Base-by-base conservation (phyloP, 2,113 vertebrate genomes). In the Catharus minimus region DNA sequence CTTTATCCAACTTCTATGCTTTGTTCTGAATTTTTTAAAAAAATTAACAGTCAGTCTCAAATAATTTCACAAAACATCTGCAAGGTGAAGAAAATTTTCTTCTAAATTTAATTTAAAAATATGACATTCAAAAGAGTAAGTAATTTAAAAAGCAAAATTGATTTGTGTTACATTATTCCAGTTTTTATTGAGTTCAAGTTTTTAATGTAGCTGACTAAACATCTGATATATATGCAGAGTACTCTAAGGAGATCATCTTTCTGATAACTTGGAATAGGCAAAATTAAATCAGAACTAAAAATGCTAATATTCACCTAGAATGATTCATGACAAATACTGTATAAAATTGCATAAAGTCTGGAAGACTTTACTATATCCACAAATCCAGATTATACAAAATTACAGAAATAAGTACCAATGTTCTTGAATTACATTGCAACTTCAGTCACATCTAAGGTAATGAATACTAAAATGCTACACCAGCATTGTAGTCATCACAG, bases 281-380 rank as follows among this genome's bases (percentile, higher is more conserved):
- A 84, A 91, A 92, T 52, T 55, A 82, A 88, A 71, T 74, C 39
- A 58, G 55, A 92, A 88, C 71, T 67, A 88, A 64, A 89, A 86
- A 77, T 67, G 44, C 30, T 67, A 69, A 18, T 20, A 44, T 88
- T 92, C 46, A 92, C 41, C 19, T 68, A 50, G 38, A 79, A 64
- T 60, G 53, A 86, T 66, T 81, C 8, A 74, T 19, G 38, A 75
- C 14, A 88, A 74, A 24, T 61, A 83, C 7, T 3, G 39, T 4
- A 44, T 5, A 18, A 68, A 89, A 38, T 11, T 38, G 38, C 8
- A 38, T 38, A 38, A 38, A 38, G 38, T 38, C 53, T 75, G 49
- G 33, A 81, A 88, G 41, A 27, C 5, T 71, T 11, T 57, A 56
- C 24, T 62, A 55, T 36, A 81, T 27, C 26, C 50, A 16, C 21